A percentile compares a stretch with the other conserved stretches of the same genome.
Conservation (phyloP, 1,140 invertebrate species). For the Bombus consobrinus region DNA sequence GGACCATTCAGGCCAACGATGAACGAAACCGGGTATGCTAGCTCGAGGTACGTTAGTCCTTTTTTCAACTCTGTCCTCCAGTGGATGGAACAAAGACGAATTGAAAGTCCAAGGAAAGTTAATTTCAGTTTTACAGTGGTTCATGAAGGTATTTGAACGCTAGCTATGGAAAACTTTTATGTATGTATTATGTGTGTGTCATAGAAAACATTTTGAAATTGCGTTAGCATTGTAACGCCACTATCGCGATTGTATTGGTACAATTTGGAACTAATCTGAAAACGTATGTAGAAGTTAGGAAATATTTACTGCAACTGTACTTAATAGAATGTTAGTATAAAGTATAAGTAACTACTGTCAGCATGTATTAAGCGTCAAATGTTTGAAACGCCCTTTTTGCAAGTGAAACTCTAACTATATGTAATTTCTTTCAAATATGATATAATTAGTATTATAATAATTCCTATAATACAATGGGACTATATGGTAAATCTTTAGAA, state of each 20-base stretch:
- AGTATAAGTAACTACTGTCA: no score
- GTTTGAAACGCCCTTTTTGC: no score
- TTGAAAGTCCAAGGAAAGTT: neutral
- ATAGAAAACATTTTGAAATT: neutral
- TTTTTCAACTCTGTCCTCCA: slow-evolving; percentile 9
- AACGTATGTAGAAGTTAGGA: neutral
- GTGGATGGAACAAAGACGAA: neutral
- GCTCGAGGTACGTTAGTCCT: neutral
- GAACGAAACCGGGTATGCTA: neutral
- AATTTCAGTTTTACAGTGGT: no score
- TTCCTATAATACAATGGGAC: no score
- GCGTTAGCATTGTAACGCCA: neutral
- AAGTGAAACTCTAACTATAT: no score
- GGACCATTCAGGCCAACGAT: neutral
- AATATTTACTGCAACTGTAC: neutral
- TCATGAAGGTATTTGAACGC: neutral
- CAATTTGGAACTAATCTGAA: neutral
- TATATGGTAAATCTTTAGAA: no score
- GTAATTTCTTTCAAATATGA: no score
- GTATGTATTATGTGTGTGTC: neutral
- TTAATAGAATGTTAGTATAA: no score
- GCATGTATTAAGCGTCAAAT: no score
- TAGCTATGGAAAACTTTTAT: no score
- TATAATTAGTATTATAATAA: no score
- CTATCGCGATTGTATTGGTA: neutral